Evolutionary conservation across 2,797 vertebrate genomes (phyloP).

Genomic region (Hydrocynus forskahlii): DNA sequence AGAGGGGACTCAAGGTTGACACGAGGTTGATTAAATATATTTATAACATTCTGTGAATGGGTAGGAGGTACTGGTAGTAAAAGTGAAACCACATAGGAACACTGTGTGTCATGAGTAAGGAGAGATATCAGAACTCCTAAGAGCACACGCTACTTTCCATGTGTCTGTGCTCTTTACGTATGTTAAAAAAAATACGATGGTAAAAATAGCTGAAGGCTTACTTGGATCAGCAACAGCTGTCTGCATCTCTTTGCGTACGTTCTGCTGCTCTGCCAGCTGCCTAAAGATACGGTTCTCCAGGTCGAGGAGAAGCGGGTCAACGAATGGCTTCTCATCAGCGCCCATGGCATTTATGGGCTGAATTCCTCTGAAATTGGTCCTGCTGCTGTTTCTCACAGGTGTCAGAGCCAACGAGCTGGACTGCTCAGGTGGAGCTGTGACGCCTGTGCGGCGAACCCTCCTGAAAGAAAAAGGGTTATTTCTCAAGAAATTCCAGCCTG

Average conservation of each 20-base stretch:
- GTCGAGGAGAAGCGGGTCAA: slow-evolving; percentile 65
- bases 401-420: slow-evolving; percentile 46
- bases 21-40: no score
- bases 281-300: slow-evolving; percentile 69
- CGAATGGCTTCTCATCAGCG: slow-evolving; percentile 56
- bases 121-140: background rate
- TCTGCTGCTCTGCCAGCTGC: slow-evolving; percentile 62
- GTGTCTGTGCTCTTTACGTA: background rate
- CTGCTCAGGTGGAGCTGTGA: slow-evolving; percentile 42
- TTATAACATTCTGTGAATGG: no score
- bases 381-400: slow-evolving; percentile 47
- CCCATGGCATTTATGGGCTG: slow-evolving; percentile 55
- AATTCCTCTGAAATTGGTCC: slow-evolving; percentile 41
- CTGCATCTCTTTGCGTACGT: slow-evolving; percentile 64
- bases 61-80: background rate
- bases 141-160: background rate
- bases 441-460: slow-evolving; percentile 59
- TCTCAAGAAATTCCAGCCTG: slow-evolving; percentile 71
- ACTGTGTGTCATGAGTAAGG: background rate
- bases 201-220: slow-evolving; percentile 62
- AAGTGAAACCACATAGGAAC: background rate
- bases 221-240: slow-evolving; percentile 73
- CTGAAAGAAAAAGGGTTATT: slow-evolving; percentile 74
- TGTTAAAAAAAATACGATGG: background rate
- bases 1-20: no score